phyloP scores from a whole-genome alignment of 2,113 vertebrate genomes.

The Nicator chloris region DNA sequence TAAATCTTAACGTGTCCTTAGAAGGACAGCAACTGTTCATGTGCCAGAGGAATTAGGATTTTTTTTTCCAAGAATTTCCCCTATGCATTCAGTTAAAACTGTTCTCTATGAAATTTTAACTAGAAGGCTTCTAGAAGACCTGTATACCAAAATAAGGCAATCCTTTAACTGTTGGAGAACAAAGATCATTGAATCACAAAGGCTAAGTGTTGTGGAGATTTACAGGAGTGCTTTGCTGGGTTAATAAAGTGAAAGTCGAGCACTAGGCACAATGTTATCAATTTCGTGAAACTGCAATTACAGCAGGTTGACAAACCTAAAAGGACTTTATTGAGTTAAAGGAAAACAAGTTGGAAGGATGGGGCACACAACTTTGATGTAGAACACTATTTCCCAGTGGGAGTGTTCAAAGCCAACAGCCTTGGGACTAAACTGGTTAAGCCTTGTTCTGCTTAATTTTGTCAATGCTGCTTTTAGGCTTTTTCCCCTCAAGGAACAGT shows the following conservation, averaged over 20 bases:
- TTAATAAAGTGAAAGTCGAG: neutral
- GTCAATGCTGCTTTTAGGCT: neutral
- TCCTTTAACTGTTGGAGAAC: neutral
- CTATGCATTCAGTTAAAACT: neutral
- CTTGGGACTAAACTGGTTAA: neutral
- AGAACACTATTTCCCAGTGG: neutral
- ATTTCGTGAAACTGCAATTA: neutral
- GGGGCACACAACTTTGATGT: neutral
- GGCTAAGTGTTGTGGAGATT: neutral
- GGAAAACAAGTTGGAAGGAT: neutral
- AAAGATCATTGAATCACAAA: neutral
- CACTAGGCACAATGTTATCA: neutral
- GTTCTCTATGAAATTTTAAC: neutral
- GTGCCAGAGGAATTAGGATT: neutral
- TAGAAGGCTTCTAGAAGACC: neutral
- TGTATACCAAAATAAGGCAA: neutral
- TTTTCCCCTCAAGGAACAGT: neutral
- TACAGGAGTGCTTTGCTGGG: neutral
- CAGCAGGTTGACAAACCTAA: neutral
- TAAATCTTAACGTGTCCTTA: neutral
- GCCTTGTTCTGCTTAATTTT: neutral
- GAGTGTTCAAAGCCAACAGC: neutral
- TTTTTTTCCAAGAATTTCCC: neutral
- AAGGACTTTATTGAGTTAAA: neutral
- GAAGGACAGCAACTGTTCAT: neutral